Evolutionary conservation across 2,113 vertebrate species (phyloP).

Genomic region (Athene noctua): DNA sequence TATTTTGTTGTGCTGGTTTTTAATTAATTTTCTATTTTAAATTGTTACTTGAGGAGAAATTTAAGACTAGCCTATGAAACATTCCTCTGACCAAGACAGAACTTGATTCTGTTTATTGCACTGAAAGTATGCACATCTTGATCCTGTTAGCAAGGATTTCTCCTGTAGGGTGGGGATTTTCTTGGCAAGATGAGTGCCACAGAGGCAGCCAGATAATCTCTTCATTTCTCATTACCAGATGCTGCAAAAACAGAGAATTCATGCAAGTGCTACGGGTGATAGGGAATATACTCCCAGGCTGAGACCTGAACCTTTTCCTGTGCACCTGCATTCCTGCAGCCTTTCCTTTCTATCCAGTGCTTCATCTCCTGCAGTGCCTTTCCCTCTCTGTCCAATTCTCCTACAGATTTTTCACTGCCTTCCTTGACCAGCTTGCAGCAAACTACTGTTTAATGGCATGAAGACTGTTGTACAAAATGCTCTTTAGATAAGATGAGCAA

Average conservation of each 20-base stretch:
- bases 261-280: neutral
- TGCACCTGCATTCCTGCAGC: neutral
- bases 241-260: slow-evolving; percentile 14
- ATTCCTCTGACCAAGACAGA: neutral
- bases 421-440: neutral
- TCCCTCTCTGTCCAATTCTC: accelerated
- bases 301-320: neutral
- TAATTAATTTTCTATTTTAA: neutral
- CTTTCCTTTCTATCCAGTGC: neutral
- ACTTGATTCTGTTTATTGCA: slow-evolving; percentile 1
- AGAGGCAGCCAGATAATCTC: slow-evolving; percentile 49
- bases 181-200: slow-evolving; percentile 18
- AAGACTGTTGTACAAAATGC: neutral
- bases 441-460: neutral
- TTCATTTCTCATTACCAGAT: slow-evolving; percentile 61
- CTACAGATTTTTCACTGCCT: neutral
- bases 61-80: neutral
- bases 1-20: neutral
- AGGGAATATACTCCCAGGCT: neutral
- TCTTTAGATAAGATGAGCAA: neutral
- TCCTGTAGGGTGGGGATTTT: slow-evolving; percentile 37
- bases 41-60: neutral
- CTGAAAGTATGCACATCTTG: slow-evolving; percentile 20
- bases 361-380: neutral
- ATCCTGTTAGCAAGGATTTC: slow-evolving; percentile 11